Evolutionary conservation across 2,113 vertebrate species (phyloP), one percentile per base, ranked within the genome.

Genomic region (Prunella himalayana): DNA sequence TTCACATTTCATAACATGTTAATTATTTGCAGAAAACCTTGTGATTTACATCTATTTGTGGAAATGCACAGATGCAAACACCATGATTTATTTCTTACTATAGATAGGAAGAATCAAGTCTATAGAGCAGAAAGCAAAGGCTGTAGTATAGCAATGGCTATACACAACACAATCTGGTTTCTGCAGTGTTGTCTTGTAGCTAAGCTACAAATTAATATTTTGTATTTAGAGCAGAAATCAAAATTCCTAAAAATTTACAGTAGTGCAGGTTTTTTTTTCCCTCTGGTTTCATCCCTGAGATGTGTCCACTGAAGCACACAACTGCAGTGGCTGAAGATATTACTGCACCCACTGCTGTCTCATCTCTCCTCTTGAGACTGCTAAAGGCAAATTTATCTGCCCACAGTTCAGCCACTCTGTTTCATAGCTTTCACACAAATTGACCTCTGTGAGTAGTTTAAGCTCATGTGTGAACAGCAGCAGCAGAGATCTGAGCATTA

Each of bases 211-310:
- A 81, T 31, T 41, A 12, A 27, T 41, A 76, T 72, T 63, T 87
- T 64, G 2, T 20, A 33, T 51, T 85, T 75, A 60, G 35, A 64
- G 6, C 30, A 66, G 17, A 90, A 79, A 82, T 14, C 17, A 68
- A 70, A 24, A 50, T 44, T 59, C 19, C 19, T 47, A 8, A 64
- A 88, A 64, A 28, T 72, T 37, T 68, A 42, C 24, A 76, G 17
- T 3, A 51, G 13, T 16, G 20, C 1, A 63, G 7, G 31, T 6
- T 3, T 21, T 24, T 51, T 20, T 54, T n/a, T 2, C 2, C 9
- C 54, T 64, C 22, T 53, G 19, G 20, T 76, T 85, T 82, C 25
- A 85, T 27, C 44, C 25, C 51, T 63, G 35, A 30, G 47, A 39
- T 0, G 0, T 42, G n/a, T 9, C n/a, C 15, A 49, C 18, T 35